These are phyloP conservation scores for Leptothorax acervorum DNA, from an alignment of 2,888 invertebrate genomes.

Conservation along the genomic window DNA sequence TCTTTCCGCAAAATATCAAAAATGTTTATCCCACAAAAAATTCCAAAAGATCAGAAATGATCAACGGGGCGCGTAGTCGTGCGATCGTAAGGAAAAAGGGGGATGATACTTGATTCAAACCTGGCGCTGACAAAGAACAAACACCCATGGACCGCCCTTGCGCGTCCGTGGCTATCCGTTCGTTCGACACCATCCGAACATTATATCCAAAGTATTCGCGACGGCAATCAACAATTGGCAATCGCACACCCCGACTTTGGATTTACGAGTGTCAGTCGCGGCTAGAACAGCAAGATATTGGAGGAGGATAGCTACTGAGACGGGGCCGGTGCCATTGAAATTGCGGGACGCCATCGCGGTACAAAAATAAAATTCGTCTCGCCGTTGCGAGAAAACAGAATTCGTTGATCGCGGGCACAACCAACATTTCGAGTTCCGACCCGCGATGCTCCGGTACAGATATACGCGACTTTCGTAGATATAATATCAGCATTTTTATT, in stretches of 20 bases:
- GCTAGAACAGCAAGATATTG: slow-evolving; percentile 62
- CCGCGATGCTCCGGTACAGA: neutral
- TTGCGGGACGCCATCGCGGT: slow-evolving; percentile 57
- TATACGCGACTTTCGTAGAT: slow-evolving; percentile 9
- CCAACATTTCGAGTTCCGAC: slow-evolving; percentile 70
- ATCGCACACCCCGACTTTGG: slow-evolving; percentile 31
- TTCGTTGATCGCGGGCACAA: slow-evolving; percentile 56
- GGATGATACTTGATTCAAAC: neutral
- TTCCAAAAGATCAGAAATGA: neutral
- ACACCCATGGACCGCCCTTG: neutral
- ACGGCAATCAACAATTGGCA: slow-evolving; percentile 6
- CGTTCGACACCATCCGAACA: slow-evolving; percentile 30
- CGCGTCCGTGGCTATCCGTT: neutral
- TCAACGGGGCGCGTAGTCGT: neutral
- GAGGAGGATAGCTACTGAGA: slow-evolving; percentile 44
- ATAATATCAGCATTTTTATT: slow-evolving; percentile 7
- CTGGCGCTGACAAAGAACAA: neutral
- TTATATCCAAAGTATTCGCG: slow-evolving; percentile 22
- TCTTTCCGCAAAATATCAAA: neutral
- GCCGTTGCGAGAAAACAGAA: slow-evolving; percentile 51
- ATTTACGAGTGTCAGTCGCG: slow-evolving; percentile 63
- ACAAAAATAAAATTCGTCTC: slow-evolving; percentile 75
- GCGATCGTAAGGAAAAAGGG: neutral
- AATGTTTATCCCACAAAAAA: neutral
- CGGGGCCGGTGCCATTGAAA: slow-evolving; percentile 28